Conservation (phyloP, 2,888 invertebrate genomes). For the Macaria liturata region DNA sequence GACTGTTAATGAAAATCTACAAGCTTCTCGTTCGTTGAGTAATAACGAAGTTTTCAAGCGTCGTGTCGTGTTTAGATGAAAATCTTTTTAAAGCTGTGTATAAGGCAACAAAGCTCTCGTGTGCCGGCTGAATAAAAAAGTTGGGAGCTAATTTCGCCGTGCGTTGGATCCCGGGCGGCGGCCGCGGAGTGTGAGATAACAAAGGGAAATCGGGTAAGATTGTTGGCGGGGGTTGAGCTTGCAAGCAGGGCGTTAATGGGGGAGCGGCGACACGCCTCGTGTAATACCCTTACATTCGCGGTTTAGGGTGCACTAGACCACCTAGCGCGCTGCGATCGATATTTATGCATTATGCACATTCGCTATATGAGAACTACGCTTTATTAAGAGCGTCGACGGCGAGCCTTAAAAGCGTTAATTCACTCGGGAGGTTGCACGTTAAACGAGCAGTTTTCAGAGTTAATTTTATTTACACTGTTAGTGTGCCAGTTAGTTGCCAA, state of each 20-base stretch:
- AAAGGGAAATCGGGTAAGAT: slow-evolving; percentile 49
- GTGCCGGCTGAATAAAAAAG: slow-evolving; percentile 43
- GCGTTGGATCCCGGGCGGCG: slow-evolving; percentile 42
- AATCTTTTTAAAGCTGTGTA: slow-evolving; percentile 36
- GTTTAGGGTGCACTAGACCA: slow-evolving; percentile 14
- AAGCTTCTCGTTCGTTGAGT: slow-evolving; percentile 15
- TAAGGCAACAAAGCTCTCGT: slow-evolving; percentile 32
- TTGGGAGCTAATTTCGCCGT: slow-evolving; percentile 46
- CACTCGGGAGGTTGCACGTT: not conserved
- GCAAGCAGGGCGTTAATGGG: slow-evolving; percentile 50
- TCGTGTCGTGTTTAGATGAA: slow-evolving; percentile 27
- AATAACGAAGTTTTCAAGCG: slow-evolving; percentile 22
- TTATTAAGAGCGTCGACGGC: not conserved
- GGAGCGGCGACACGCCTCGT: slow-evolving; percentile 48
- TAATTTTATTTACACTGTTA: too few relatives aligned
- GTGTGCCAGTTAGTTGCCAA: too few relatives aligned
- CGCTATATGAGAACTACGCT: slow-evolving; percentile 3
- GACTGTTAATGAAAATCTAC: slow-evolving; percentile 23
- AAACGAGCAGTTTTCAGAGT: too few relatives aligned
- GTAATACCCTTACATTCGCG: slow-evolving; percentile 30
- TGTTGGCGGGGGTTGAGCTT: slow-evolving; percentile 44
- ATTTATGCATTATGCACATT: slow-evolving; percentile 11
- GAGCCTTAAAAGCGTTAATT: not conserved
- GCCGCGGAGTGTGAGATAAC: slow-evolving; percentile 48
- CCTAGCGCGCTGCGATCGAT: slow-evolving; percentile 26